Evolutionary conservation across 1,140 invertebrate genomes (phyloP).

Genomic region (Drosophila simulans): DNA sequence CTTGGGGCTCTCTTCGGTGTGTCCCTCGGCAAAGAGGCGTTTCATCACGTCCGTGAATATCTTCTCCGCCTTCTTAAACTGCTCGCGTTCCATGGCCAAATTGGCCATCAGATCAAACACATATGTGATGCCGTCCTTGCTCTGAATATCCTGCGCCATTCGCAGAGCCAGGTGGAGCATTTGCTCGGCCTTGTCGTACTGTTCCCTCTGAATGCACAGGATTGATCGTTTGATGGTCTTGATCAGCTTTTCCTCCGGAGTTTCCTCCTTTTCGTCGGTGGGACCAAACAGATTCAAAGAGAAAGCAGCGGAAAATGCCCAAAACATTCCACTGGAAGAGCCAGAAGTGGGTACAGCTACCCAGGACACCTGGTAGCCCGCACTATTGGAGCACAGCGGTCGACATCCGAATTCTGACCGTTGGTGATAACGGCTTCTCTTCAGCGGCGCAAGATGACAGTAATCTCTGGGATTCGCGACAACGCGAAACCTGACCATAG

Average conservation of each 20-base stretch:
- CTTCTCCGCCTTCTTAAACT: slow-evolving; percentile 93
- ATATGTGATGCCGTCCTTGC: slow-evolving; percentile 92
- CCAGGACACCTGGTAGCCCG: not conserved
- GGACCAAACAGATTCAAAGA: slow-evolving; percentile 48
- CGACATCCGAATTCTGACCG: slow-evolving; percentile 4
- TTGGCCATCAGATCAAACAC: slow-evolving; percentile 96
- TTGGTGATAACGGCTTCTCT: not conserved
- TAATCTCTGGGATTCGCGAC: slow-evolving; percentile 28
- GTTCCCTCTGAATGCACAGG: slow-evolving; percentile 89
- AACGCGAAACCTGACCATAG: slow-evolving; percentile 32
- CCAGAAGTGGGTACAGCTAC: not conserved
- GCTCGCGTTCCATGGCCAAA: slow-evolving; percentile 90
- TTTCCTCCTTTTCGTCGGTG: slow-evolving; percentile 78
- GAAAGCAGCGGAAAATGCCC: slow-evolving; percentile 57
- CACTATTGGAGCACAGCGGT: slow-evolving; percentile 13
- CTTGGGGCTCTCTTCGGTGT: slow-evolving; percentile 90
- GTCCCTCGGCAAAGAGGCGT: slow-evolving; percentile 89
- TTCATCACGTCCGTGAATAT: slow-evolving; percentile 93
- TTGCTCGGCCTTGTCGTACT: slow-evolving; percentile 93
- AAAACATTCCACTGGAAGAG: slow-evolving; percentile 6
- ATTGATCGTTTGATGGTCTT: slow-evolving; percentile 90
- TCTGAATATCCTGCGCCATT: slow-evolving; percentile 91
- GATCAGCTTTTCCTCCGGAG: slow-evolving; percentile 89
- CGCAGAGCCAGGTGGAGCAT: slow-evolving; percentile 93
- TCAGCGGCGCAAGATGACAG: slow-evolving; percentile 1